Base-by-base conservation (phyloP, 2,797 vertebrate genomes). In the Coregonus ussuriensis region DNA sequence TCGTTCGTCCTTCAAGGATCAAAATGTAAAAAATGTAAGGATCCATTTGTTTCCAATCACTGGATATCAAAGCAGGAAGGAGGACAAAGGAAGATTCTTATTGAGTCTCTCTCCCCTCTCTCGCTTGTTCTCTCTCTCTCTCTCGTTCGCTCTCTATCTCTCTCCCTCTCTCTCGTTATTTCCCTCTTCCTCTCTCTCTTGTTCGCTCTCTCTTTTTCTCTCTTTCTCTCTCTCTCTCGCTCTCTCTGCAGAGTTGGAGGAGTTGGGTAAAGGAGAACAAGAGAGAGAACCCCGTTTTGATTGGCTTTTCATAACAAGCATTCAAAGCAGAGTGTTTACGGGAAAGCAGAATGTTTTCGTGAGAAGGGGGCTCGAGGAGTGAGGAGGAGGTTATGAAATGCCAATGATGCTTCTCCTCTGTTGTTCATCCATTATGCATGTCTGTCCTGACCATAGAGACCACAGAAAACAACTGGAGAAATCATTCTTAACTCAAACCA, bases 1-100 rank as follows among this genome's bases (percentile, higher is more conserved):
- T 81, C 66, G 74, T 29, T 63, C 63, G 65, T 74, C 79, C 70
- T 72, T 81, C 63, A 80, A 87, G 73, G 79, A 80, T 77, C 74
- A 25, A 25, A 25, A 25, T 25, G 25, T 25, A 25, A 25, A n/a
- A 25, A 25, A 25, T 25, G 0, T 25, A 25, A 25, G 25, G 79
- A 80, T 77, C 74, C 74, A 76, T 78, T 81, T 79, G 84, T 84
- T 85, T 85, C 71, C 77, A 77, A 77, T 76, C 79, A 78, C 66
- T 59, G 62, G 15, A 63, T 74, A 75, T 65, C 18, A 21, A 47
- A 21, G 6, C n/a, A 73, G 79, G 74, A 74, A 68, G 74, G 76
- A 82, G 63, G 25, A 31, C 71, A 72, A 70, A 70, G 37, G 37
- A 37, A 35, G 14, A n/a, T 33, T 69, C 13, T 7, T 68, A 33